Evolutionary conservation across 2,113 vertebrate species (phyloP).

Genomic region (Redunca redunca): DNA sequence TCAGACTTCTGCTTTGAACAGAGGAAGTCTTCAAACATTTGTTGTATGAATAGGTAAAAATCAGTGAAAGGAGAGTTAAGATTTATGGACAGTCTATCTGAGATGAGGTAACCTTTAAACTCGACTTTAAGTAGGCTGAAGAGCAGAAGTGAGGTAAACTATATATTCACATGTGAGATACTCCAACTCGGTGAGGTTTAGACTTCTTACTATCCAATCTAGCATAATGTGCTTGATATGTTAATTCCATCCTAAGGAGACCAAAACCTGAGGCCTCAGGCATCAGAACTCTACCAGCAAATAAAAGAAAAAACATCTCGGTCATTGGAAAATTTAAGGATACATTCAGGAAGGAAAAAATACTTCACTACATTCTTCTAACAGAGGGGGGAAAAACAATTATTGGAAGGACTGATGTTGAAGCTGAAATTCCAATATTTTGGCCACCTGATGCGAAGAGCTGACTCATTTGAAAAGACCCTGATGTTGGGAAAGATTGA

Average conservation of each 20-base stretch:
- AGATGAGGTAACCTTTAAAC: background rate
- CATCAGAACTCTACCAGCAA: background rate
- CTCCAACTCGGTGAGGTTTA: background rate
- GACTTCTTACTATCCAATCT: accelerated
- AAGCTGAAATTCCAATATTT: background rate
- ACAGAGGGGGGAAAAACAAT: background rate
- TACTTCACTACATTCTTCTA: background rate
- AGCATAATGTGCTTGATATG: background rate
- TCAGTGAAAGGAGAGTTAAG: background rate
- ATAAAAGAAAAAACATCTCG: background rate
- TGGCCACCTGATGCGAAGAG: background rate
- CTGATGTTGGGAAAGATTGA: background rate
- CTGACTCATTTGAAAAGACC: background rate
- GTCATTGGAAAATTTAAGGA: background rate
- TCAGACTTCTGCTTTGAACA: constrained; percentile 9
- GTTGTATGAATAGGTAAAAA: background rate
- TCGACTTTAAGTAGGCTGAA: background rate
- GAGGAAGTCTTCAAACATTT: background rate
- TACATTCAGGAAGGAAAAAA: background rate
- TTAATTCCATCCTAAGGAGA: background rate
- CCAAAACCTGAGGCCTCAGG: background rate
- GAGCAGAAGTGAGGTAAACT: background rate
- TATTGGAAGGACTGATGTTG: background rate
- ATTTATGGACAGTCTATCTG: background rate
- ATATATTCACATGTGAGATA: background rate